These are phyloP conservation scores for Suricata suricatta DNA, from an alignment of 2,113 vertebrate genomes.

Conservation along the genomic window DNA sequence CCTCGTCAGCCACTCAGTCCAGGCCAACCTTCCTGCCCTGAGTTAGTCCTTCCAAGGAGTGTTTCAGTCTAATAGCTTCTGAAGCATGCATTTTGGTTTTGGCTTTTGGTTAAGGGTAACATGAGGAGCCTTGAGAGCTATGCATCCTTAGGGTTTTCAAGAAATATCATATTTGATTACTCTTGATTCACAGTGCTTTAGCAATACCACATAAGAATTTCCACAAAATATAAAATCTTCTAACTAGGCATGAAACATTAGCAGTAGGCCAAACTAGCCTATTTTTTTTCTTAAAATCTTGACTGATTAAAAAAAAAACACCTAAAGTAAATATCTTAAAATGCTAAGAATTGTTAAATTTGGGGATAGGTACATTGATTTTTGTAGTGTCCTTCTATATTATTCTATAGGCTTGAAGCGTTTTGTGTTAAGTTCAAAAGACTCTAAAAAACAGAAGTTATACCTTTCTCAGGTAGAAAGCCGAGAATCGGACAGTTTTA, in stretches of 20 bases:
- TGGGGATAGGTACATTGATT: background rate
- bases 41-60: constrained; percentile 48
- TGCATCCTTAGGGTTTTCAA: constrained; percentile 62
- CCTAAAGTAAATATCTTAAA: constrained; percentile 24
- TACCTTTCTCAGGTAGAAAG: background rate
- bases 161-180: constrained; percentile 57
- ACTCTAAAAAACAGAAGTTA: background rate
- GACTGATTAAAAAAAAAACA: background rate
- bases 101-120: constrained; percentile 64
- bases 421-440: constrained; percentile 6
- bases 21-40: constrained; percentile 16
- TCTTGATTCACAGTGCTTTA: constrained; percentile 10
- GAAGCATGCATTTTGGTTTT: constrained; percentile 48
- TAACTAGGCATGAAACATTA: constrained; percentile 41
- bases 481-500: background rate
- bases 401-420: background rate
- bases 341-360: background rate
- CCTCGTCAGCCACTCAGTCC: background rate
- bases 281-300: background rate
- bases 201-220: constrained; percentile 40
- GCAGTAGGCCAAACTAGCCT: background rate
- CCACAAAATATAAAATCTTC: constrained; percentile 51
- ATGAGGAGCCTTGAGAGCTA: constrained; percentile 56
- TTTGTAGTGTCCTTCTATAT: background rate
- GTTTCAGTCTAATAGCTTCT: constrained; percentile 51